Evolutionary conservation across 2,888 invertebrate genomes (phyloP).

Genomic region (Augochlorella aurata): DNA sequence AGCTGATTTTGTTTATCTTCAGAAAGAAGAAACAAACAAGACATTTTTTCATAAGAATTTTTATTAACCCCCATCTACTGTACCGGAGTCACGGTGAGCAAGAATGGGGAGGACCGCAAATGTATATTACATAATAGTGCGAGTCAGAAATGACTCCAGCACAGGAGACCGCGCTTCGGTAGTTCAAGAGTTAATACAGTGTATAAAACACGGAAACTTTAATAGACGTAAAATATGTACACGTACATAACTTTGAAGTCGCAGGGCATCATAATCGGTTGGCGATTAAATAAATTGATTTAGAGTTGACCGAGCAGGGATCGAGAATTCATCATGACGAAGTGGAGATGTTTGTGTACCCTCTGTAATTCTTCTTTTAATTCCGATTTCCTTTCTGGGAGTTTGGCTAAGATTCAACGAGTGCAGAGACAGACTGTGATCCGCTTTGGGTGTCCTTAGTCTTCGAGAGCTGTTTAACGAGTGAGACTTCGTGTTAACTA

Average conservation of each 20-base stretch:
- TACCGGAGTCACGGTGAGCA: too few species aligned
- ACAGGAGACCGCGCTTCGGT: too few species aligned
- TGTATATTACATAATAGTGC: too few species aligned
- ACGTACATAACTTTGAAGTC: background rate
- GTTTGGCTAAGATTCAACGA: constrained; percentile 69
- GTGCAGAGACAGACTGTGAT: constrained; percentile 81
- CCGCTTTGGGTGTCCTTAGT: constrained; percentile 80
- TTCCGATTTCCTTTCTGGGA: constrained; percentile 41
- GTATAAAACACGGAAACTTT: background rate
- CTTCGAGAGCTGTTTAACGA: constrained; percentile 72
- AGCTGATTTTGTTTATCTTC: background rate
- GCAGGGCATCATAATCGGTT: background rate
- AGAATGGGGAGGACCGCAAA: too few species aligned
- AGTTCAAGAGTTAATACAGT: background rate
- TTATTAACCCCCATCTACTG: background rate
- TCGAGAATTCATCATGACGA: constrained; percentile 33
- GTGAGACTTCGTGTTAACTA: constrained; percentile 67
- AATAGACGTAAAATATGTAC: background rate
- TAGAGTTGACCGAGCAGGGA: background rate
- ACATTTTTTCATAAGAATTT: background rate
- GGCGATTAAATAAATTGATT: background rate
- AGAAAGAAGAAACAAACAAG: background rate
- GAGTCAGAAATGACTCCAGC: too few species aligned
- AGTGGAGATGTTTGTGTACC: constrained; percentile 9
- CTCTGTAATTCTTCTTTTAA: constrained; percentile 24